A percentile compares a stretch with the other conserved stretches of the same genome.
Evolutionary conservation across 2,113 vertebrate species (phyloP).

Genomic region (Bujurquina vittata): DNA sequence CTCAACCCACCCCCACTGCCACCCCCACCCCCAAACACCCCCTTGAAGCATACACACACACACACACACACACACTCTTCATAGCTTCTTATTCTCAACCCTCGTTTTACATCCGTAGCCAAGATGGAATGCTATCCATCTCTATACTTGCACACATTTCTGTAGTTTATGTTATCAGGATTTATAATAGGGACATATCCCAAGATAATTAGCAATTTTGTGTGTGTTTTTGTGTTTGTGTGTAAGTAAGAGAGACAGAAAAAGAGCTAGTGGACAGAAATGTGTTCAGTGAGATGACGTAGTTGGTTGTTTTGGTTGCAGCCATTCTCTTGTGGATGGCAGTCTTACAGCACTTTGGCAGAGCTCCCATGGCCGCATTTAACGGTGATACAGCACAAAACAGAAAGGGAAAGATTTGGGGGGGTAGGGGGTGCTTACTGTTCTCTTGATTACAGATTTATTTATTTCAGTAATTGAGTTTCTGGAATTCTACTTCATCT

Average conservation of each 20-base stretch:
- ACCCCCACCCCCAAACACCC: constrained; percentile 15
- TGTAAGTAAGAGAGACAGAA: not conserved
- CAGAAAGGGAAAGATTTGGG: constrained; percentile 13
- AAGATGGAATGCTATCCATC: not conserved
- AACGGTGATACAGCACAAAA: constrained; percentile 73
- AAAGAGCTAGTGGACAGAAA: constrained; percentile 12
- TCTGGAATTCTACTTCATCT: not conserved
- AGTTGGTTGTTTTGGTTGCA: constrained; percentile 66
- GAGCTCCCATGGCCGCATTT: constrained; percentile 62
- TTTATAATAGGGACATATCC: constrained; percentile 16
- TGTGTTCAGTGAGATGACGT: constrained; percentile 47
- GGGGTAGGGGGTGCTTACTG: not conserved
- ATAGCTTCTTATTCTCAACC: not conserved
- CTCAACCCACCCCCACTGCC: constrained; percentile 15
- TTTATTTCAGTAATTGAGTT: constrained; percentile 4
- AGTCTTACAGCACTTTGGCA: constrained; percentile 69
- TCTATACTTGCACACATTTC: not conserved
- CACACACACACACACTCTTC: not conserved
- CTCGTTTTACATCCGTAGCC: not conserved
- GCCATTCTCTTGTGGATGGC: constrained; percentile 60
- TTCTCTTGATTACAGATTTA: constrained; percentile 3
- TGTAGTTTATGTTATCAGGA: constrained; percentile 5
- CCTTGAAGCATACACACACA: not conserved
- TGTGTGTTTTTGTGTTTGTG: not conserved
- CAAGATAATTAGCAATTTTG: constrained; percentile 7